These are phyloP conservation scores for Festucalex cinctus DNA, from an alignment of 2,113 vertebrate species.

Conservation along the genomic window DNA sequence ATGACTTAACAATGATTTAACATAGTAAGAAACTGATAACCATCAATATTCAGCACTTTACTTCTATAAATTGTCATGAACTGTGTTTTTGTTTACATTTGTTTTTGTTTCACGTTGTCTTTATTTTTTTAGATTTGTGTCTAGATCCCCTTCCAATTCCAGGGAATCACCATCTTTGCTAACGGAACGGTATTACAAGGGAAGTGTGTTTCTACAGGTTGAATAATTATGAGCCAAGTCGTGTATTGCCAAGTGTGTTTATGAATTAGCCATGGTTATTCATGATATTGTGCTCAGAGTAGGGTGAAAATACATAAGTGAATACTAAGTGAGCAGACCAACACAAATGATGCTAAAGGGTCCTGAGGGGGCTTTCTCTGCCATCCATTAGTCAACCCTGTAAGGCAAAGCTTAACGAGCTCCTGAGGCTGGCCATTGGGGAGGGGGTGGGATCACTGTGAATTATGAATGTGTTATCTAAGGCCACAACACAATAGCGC, in stretches of 20 bases:
- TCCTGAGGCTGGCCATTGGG: constrained; percentile 51
- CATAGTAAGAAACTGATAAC: not conserved
- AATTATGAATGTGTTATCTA: constrained; percentile 49
- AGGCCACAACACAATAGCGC: constrained; percentile 30
- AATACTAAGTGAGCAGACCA: constrained; percentile 69
- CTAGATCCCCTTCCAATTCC: constrained; percentile 43
- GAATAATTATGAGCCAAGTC: constrained; percentile 63
- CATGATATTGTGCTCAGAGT: constrained; percentile 64
- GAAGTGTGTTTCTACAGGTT: constrained; percentile 47
- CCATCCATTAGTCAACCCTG: constrained; percentile 70
- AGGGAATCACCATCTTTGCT: constrained; percentile 60
- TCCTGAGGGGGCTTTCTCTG: constrained; percentile 65
- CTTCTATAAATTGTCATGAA: too few species aligned
- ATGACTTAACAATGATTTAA: not conserved
- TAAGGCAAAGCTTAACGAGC: constrained; percentile 69
- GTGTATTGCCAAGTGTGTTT: constrained; percentile 63
- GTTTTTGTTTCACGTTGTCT: too few species aligned
- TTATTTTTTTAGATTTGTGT: too few species aligned
- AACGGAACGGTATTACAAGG: constrained; percentile 55
- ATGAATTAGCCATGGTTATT: constrained; percentile 71
- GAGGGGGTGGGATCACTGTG: constrained; percentile 40
- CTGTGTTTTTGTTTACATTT: too few species aligned
- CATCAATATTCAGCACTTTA: not conserved
- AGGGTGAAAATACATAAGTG: constrained; percentile 69
- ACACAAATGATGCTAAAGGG: constrained; percentile 66